Base-by-base conservation (phyloP, 1,140 invertebrate species). In the Ceratoteleas bidentatus region DNA sequence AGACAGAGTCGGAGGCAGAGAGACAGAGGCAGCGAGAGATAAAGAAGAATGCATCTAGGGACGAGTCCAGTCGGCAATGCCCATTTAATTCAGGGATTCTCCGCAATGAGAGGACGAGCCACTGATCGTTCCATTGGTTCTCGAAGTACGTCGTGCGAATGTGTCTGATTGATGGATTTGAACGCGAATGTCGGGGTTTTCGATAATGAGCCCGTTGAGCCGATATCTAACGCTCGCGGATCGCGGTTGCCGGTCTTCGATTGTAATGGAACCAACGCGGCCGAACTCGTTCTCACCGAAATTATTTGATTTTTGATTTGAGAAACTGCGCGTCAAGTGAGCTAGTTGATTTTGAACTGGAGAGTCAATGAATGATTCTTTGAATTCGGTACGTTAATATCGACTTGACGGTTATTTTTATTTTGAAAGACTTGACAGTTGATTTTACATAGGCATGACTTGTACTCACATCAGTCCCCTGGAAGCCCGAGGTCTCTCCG, bases 401-500 rank as follows among this genome's bases (percentile, higher is more conserved):
- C 72, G 85, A 81, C 81, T 83, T 75, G 84, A 84, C 79, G 73
- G 81, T 85, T 24, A 4, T 24, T 2, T 1, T 24, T 24, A 24
- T 24, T 24, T 24, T 24, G 24, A 24, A 24, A 24, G 24, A 81
- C 79, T 79, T 84, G 61, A 83, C 15, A 64, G 50, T 50, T 58
- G 24, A 69, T 15, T 78, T 40, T 47, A 73, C 6, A 58, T 64
- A 52, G 40, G 52, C 58, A 61, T 70, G 54, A 61, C 24, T 49
- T 79, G 85, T 87, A 89, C 92, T 93, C 92, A 96, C 95, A 95
- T 95, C 85, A 94, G 90, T 85, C 92, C 92, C 85, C 94, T 92
- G 45, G 95, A 96, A 61, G 94, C 95, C 76, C 95, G 92, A 11
- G 96, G 96, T 85, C 96, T 92, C 92, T 98, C 97, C 83, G 96